Percentiles rank a stretch among this genome's conserved stretches.
phyloP scores from a whole-genome alignment of 2,888 invertebrate genomes.

The Diarsia brunnea region DNA sequence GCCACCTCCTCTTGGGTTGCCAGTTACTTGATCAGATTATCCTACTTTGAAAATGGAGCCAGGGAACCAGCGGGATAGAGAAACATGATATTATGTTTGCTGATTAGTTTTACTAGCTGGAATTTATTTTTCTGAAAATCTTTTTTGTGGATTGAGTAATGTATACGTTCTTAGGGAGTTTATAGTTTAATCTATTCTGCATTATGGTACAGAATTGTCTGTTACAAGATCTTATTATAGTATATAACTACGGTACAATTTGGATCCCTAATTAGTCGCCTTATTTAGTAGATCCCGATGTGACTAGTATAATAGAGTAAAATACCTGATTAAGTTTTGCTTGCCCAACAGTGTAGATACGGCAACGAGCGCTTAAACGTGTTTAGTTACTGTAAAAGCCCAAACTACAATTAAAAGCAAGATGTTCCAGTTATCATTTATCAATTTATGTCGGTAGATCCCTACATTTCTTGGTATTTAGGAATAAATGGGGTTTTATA shows the following conservation, averaged over 20 bases:
- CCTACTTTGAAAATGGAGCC: conserved; percentile 47
- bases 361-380: background rate
- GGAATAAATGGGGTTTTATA: too few species aligned
- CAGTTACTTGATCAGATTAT: conserved; percentile 60
- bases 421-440: background rate
- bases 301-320: too few species aligned
- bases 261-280: background rate
- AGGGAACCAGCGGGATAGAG: conserved; percentile 25
- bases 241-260: background rate
- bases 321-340: too few species aligned
- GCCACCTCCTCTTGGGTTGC: conserved; percentile 46
- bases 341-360: background rate
- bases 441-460: background rate
- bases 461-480: too few species aligned
- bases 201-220: background rate
- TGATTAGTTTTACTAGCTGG: background rate
- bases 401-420: background rate
- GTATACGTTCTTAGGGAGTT: background rate
- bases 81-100: background rate
- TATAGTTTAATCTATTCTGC: background rate
- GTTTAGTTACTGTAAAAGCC: background rate
- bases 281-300: background rate
- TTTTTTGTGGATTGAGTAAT: background rate
- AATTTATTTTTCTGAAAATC: conserved; percentile 2
- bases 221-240: background rate